Evolutionary conservation across 2,888 invertebrate genomes (phyloP), one percentile per base, ranked within the genome.

Genomic region (Eilema sororculum): DNA sequence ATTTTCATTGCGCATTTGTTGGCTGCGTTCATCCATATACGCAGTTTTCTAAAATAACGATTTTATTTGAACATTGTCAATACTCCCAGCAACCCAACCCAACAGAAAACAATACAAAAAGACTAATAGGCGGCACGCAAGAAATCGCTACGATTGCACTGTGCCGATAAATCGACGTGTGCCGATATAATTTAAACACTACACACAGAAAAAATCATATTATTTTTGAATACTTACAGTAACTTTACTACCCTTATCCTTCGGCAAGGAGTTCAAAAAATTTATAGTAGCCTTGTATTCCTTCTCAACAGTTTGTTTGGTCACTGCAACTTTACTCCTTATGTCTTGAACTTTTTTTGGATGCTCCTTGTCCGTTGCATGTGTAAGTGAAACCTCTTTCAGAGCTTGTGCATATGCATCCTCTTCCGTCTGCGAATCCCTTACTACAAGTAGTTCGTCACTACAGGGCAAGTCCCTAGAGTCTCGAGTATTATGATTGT

Each of bases 301-400:
- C 71, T 93, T 94, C 69, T 95, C 94, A 61, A 95, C 90, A 85
- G 97, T 96, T 80, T 99, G 95, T 89, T 97, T 97, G 76, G 98
- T 88, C 80, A 93, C 82, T 13, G 95, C 95, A 64, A 95, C 84
- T 84, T 88, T 94, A 73, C 85, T 90, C 69, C 92, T 90, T 77
- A 87, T 81, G 59, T 90, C 86, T 68, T 89, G 87, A n/a, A 87
- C 71, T 74, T 86, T 90, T 56, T 86, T 91, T 22, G 85, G 82
- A 28, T 86, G 83, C 25, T 88, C 84, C 57, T 84, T 84, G 30
- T 86, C 84, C 60, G 83, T 84, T 6, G 66, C 61, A 13, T 82
- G 72, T 12, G 77, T 73, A 41, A 71, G 68, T 2, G 86, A 79
- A 5, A 83, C 80, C 77, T 93, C 92, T 79, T 85, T 91, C 73